These are phyloP conservation scores for Epsilonema sp. DNA, from an alignment of 2,888 invertebrate genomes.

Conservation along the genomic window DNA sequence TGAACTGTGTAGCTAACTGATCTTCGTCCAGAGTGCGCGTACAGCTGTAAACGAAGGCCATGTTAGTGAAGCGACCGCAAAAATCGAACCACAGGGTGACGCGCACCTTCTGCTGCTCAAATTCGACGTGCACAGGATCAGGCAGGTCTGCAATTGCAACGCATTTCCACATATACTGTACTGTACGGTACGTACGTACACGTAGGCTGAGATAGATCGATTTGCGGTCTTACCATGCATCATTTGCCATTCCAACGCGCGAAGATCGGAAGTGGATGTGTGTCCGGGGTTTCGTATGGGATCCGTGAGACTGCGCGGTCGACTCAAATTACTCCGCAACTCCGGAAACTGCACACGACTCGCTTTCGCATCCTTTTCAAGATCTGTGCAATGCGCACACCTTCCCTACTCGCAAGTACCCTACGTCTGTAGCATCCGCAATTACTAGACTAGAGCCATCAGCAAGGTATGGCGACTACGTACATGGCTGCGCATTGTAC, in stretches of 20 bases:
- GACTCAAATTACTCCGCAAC: constrained; percentile 27
- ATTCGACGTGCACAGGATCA: constrained; percentile 18
- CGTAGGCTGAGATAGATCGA: too few species aligned
- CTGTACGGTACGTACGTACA: too few species aligned
- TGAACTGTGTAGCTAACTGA: too few species aligned
- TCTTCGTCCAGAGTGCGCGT: too few species aligned
- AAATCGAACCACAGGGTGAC: constrained; percentile 24
- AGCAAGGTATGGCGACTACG: too few species aligned
- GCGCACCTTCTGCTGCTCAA: constrained; percentile 13
- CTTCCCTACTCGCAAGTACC: constrained; percentile 14
- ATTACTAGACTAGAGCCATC: too few species aligned
- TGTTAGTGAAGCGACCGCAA: too few species aligned
- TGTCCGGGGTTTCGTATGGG: constrained; percentile 24
- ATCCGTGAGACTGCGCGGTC: constrained; percentile 28
- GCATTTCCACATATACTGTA: too few species aligned
- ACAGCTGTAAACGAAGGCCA: too few species aligned
- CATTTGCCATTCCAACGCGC: constrained; percentile 22
- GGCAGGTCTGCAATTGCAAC: constrained; percentile 22
- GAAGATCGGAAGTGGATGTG: constrained; percentile 22
- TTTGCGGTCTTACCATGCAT: constrained; percentile 22
- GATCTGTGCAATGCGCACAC: too few species aligned
- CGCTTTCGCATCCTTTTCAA: constrained; percentile 24
- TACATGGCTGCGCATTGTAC: too few species aligned
- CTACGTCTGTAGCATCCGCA: too few species aligned
- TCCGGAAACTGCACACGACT: constrained; percentile 30